Evolutionary conservation across 2,113 vertebrate genomes (phyloP).

Genomic region (Pterophyllum scalare): DNA sequence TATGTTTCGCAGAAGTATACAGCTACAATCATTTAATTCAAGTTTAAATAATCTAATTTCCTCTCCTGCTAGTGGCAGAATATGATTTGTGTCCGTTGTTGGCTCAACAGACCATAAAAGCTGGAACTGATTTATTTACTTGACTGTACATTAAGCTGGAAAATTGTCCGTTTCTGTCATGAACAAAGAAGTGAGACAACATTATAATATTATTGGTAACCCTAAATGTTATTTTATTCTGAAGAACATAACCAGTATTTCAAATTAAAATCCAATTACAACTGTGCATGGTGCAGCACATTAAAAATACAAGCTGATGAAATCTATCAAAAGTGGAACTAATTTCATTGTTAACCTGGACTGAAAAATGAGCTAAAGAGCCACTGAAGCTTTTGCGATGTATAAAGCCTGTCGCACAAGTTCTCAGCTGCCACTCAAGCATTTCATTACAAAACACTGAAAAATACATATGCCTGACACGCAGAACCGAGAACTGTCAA

Average conservation of each 20-base stretch:
- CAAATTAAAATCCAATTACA: neutral
- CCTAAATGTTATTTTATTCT: neutral
- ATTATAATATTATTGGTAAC: neutral
- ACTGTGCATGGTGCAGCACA: neutral
- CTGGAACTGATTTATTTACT: neutral
- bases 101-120: neutral
- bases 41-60: neutral
- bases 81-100: neutral
- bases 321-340: neutral
- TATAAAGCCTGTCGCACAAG: neutral
- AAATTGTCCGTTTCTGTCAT: neutral
- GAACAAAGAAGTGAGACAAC: neutral
- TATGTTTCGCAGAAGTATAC: neutral
- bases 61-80: neutral
- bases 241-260: neutral
- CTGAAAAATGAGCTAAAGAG: neutral
- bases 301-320: neutral
- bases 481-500: conserved; percentile 21
- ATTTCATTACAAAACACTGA: neutral
- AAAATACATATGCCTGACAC: neutral
- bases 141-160: neutral
- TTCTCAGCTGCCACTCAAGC: conserved; percentile 10
- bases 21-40: neutral
- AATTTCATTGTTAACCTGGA: neutral
- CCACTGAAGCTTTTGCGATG: neutral